Conservation (phyloP, 2,113 vertebrate species). For the Balaenoptera acutorostrata region DNA sequence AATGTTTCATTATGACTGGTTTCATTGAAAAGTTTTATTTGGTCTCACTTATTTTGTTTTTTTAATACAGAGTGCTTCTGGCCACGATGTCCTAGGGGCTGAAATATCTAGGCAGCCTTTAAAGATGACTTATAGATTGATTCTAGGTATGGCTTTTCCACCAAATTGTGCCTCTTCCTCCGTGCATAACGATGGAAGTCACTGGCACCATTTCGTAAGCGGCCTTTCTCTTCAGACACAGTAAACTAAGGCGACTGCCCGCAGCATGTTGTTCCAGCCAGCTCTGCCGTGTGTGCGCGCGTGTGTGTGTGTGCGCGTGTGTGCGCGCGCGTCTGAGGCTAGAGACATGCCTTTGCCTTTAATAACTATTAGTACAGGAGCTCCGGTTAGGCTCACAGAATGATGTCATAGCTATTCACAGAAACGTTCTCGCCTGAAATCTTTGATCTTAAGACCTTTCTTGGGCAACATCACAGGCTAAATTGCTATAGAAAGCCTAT, state of each 20-base stretch:
- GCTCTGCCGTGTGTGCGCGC: background rate
- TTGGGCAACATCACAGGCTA: background rate
- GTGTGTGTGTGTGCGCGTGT: background rate
- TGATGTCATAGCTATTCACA: background rate
- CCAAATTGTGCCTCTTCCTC: background rate
- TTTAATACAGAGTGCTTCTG: background rate
- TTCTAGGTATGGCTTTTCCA: background rate
- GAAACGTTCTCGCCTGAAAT: constrained; percentile 12
- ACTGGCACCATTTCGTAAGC: background rate
- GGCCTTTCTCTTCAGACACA: background rate
- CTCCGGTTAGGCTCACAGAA: background rate
- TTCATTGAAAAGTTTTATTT: background rate
- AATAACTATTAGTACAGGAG: background rate
- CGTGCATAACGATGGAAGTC: background rate
- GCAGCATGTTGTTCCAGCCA: background rate
- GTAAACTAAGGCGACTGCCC: background rate
- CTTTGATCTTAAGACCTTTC: constrained; percentile 44
- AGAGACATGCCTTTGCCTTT: background rate
- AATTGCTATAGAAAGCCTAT: constrained; percentile 14
- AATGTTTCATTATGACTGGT: background rate
- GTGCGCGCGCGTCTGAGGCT: background rate
- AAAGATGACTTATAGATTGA: background rate
- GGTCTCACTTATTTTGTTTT: background rate
- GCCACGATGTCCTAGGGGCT: background rate
- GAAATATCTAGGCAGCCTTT: background rate